Percentiles rank a stretch among this genome's conserved stretches.
These are phyloP conservation scores for Hyles euphorbiae DNA, from an alignment of 1,140 invertebrate species.

Conservation along the genomic window DNA sequence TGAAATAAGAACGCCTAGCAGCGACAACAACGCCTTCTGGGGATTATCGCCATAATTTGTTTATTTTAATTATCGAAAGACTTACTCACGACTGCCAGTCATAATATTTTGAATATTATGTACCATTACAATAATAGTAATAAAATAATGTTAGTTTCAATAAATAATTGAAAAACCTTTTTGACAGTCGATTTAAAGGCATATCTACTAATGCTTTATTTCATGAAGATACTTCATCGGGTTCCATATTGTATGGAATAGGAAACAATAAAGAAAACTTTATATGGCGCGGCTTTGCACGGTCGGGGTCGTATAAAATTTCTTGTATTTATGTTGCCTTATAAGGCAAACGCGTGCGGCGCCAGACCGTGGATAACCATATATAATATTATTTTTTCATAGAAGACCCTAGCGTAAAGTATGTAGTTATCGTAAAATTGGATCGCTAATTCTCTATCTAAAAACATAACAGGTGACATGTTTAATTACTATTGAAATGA, in stretches of 20 bases:
- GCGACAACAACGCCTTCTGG: constrained; percentile 55
- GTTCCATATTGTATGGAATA: constrained; percentile 28
- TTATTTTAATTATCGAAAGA: constrained; percentile 38
- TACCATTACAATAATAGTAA: constrained; percentile 16
- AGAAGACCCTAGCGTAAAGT: too few species aligned
- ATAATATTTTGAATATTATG: not conserved
- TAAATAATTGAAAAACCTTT: too few species aligned
- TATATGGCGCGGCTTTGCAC: constrained; percentile 48
- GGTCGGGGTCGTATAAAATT: constrained; percentile 50
- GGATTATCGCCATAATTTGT: constrained; percentile 55
- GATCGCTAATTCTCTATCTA: too few species aligned
- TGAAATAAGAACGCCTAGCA: constrained; percentile 62
- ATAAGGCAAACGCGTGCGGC: constrained; percentile 61
- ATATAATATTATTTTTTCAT: not conserved
- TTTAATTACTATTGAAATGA: too few species aligned
- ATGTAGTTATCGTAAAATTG: too few species aligned
- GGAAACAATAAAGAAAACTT: constrained; percentile 56
- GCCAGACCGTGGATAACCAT: constrained; percentile 17
- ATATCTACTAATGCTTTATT: constrained; percentile 8
- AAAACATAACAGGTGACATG: too few species aligned
- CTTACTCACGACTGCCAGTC: too few species aligned
- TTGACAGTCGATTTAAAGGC: constrained; percentile 14
- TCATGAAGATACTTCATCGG: not conserved
- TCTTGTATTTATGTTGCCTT: constrained; percentile 65
- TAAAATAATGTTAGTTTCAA: too few species aligned